A percentile compares a stretch with the other conserved stretches of the same genome.
phyloP scores from a whole-genome alignment of 2,888 invertebrate genomes.

The Ligdia adustata region DNA sequence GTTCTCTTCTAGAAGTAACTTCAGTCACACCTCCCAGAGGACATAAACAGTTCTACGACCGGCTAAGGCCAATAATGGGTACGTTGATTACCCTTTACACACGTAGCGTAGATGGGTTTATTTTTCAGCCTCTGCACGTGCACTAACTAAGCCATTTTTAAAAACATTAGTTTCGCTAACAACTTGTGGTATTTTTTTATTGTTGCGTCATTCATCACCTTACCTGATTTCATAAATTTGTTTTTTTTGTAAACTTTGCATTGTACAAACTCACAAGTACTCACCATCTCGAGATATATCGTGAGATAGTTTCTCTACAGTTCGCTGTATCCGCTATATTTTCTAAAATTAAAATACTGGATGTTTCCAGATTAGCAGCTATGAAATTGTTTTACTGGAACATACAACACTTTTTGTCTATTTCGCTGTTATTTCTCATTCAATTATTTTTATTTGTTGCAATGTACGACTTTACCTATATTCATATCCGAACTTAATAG shows the following conservation, averaged over 20 bases:
- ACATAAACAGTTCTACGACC: slow-evolving; percentile 42
- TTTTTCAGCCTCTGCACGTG: slow-evolving; percentile 19
- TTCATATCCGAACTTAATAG: too few species aligned
- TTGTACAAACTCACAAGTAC: not conserved
- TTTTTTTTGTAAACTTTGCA: too few species aligned
- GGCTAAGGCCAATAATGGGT: slow-evolving; percentile 69
- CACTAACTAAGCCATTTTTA: slow-evolving; percentile 2
- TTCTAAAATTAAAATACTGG: too few species aligned
- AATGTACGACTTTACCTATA: too few species aligned
- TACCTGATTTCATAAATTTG: not conserved
- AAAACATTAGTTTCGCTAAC: not conserved
- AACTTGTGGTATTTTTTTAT: slow-evolving; percentile 5
- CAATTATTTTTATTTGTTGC: too few species aligned
- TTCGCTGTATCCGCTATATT: too few species aligned
- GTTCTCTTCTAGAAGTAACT: slow-evolving; percentile 72
- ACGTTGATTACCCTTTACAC: slow-evolving; percentile 50
- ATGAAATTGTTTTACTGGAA: too few species aligned
- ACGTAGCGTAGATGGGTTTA: slow-evolving; percentile 25
- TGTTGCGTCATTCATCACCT: slow-evolving; percentile 12
- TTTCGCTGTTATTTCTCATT: too few species aligned
- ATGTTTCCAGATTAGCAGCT: too few species aligned
- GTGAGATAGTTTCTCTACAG: too few species aligned
- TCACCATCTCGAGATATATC: slow-evolving; percentile 4
- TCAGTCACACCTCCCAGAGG: slow-evolving; percentile 57
- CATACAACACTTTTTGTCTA: too few species aligned